A percentile compares a stretch with the other conserved stretches of the same genome.
Evolutionary conservation across 2,888 invertebrate genomes (phyloP).

Genomic region (Macrosoma leucophasiata): DNA sequence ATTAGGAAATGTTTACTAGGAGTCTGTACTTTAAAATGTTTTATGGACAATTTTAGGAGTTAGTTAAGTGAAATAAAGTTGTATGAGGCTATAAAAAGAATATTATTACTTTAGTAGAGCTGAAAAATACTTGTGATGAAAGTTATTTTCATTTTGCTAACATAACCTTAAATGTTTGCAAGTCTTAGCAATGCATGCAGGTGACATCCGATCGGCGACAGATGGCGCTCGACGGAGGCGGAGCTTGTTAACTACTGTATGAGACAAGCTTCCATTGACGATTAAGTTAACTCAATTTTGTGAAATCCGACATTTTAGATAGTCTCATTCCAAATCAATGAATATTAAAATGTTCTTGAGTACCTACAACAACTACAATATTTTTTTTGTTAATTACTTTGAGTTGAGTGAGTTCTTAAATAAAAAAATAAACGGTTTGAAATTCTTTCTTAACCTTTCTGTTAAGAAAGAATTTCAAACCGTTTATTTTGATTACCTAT

Average conservation of each 20-base stretch:
- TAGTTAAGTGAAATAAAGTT: constrained; percentile 3
- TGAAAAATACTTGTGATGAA: neutral
- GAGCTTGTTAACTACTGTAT: constrained; percentile 37
- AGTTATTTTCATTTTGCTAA: constrained; percentile 15
- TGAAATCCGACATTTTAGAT: too few species aligned
- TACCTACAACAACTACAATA: too few species aligned
- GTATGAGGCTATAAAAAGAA: too few species aligned
- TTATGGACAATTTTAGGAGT: neutral
- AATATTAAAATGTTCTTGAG: too few species aligned
- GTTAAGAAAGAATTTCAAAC: too few species aligned
- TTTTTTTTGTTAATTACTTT: too few species aligned
- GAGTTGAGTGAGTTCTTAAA: too few species aligned
- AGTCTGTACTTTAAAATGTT: constrained; percentile 26
- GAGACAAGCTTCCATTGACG: constrained; percentile 40
- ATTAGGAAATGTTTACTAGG: constrained; percentile 17
- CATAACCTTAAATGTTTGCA: constrained; percentile 45
- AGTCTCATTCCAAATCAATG: too few species aligned
- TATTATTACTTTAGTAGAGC: too few species aligned
- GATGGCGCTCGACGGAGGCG: constrained; percentile 44
- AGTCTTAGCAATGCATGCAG: constrained; percentile 26
- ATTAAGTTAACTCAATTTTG: constrained; percentile 36
- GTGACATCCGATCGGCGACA: constrained; percentile 27
- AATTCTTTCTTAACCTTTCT: too few species aligned
- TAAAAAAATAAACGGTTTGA: too few species aligned
- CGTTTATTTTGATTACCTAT: too few species aligned